Conservation (phyloP, 1,140 invertebrate species). For the Ylistrum balloti region DNA sequence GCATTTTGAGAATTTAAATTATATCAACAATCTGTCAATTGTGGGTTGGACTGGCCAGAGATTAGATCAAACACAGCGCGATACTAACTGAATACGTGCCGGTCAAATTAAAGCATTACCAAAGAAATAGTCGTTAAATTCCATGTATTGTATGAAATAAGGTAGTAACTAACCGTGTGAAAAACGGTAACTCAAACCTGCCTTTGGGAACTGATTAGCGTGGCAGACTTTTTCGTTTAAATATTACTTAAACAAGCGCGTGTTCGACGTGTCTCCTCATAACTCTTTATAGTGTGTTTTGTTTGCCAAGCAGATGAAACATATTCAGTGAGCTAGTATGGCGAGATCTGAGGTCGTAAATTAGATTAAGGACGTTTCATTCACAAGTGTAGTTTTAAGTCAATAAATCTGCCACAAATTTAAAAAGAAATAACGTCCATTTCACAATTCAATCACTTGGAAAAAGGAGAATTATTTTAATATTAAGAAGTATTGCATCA, state of each 20-base stretch:
- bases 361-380: not conserved
- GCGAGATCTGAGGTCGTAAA: not conserved
- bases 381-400: too few species aligned
- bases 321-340: not conserved
- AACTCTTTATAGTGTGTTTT: not conserved
- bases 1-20: slow-evolving; percentile 36
- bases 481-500: too few species aligned
- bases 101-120: not conserved
- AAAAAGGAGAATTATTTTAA: too few species aligned
- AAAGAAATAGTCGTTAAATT: not conserved
- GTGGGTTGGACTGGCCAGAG: not conserved
- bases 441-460: too few species aligned
- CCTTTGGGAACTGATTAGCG: too few species aligned
- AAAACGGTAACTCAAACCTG: not conserved
- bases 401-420: too few species aligned
- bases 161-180: not conserved
- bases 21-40: not conserved
- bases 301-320: not conserved
- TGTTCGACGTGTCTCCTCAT: not conserved
- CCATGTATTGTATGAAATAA: not conserved
- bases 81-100: not conserved
- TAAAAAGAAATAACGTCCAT: too few species aligned
- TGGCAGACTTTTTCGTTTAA: not conserved
- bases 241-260: not conserved
- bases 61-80: not conserved